A percentile compares a stretch with the other conserved stretches of the same genome.
Conservation (phyloP, 1,140 invertebrate genomes). For the Danaus melanippus region DNA sequence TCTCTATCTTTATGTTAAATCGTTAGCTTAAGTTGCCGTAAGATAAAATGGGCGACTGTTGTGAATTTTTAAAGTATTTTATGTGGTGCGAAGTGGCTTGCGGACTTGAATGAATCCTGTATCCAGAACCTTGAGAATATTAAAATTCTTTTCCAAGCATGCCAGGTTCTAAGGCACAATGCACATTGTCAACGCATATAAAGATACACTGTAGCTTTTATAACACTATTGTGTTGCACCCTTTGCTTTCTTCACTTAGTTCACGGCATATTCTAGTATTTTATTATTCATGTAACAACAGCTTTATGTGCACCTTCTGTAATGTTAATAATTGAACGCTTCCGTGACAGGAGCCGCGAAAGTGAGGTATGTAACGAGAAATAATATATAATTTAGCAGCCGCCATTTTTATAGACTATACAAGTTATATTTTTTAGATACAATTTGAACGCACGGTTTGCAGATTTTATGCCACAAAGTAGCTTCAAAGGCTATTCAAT, state of each 20-base stretch:
- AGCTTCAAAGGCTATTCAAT: slow-evolving; percentile 11
- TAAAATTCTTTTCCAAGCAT: slow-evolving; percentile 37
- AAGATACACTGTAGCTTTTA: slow-evolving; percentile 63
- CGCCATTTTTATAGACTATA: slow-evolving; percentile 26
- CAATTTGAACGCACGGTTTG: slow-evolving; percentile 15
- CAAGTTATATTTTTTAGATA: slow-evolving; percentile 25
- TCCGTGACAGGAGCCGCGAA: slow-evolving; percentile 41
- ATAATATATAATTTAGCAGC: slow-evolving; percentile 36
- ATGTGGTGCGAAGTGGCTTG: slow-evolving; percentile 10
- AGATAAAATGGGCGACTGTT: slow-evolving; percentile 14
- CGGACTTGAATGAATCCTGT: slow-evolving; percentile 31
- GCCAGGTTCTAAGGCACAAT: slow-evolving; percentile 43
- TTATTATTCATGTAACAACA: slow-evolving; percentile 62
- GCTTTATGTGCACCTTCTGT: slow-evolving; percentile 50
- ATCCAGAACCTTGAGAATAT: slow-evolving; percentile 28
- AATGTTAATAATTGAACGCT: slow-evolving; percentile 63
- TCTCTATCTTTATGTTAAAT: slow-evolving; percentile 5
- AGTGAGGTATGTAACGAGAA: slow-evolving; percentile 23
- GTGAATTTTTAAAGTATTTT: neutral
- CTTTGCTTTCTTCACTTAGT: slow-evolving; percentile 50
- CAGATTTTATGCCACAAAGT: slow-evolving; percentile 15
- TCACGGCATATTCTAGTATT: slow-evolving; percentile 54
- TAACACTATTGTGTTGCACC: slow-evolving; percentile 57
- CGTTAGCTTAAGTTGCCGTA: slow-evolving; percentile 15
- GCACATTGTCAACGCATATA: slow-evolving; percentile 62